Evolutionary conservation across 2,888 invertebrate genomes (phyloP).

Genomic region (Chrysomela aeneicollis): DNA sequence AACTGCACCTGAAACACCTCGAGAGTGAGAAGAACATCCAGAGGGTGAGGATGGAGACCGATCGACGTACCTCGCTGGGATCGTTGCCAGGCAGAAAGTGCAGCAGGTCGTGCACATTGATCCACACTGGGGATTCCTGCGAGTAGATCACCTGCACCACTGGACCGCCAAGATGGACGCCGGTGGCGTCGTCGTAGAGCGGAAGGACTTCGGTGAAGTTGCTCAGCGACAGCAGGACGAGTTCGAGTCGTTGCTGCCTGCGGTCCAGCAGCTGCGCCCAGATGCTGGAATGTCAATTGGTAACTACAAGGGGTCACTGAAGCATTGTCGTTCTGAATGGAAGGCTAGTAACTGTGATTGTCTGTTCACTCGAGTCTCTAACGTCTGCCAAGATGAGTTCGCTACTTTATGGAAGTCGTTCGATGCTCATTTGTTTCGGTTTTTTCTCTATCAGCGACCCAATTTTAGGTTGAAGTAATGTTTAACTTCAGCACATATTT

Average conservation of each 20-base stretch:
- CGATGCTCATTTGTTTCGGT: no score
- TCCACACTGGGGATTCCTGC: constrained; percentile 83
- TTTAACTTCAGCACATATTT: no score
- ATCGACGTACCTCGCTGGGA: constrained; percentile 40
- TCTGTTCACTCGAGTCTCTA: no score
- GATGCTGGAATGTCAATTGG: constrained; percentile 66
- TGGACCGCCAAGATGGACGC: constrained; percentile 57
- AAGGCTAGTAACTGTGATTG: no score
- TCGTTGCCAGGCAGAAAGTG: constrained; percentile 75
- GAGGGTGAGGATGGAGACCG: neutral
- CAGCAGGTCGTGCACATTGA: constrained; percentile 91
- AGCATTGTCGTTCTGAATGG: no score
- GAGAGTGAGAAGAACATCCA: constrained; percentile 41
- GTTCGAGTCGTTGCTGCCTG: constrained; percentile 83
- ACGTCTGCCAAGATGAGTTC: no score
- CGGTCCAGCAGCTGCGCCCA: constrained; percentile 93
- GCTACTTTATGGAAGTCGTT: no score
- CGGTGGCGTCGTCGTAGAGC: constrained; percentile 61
- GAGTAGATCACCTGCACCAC: constrained; percentile 69
- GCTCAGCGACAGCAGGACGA: constrained; percentile 82
- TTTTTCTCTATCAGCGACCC: no score
- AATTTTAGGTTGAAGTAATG: no score
- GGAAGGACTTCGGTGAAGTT: constrained; percentile 74
- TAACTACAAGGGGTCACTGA: no score
- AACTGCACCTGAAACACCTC: constrained; percentile 65